Evolutionary conservation across 2,888 invertebrate genomes (phyloP), one percentile per base, ranked within the genome.

Genomic region (Netelia fuscicornis): DNA sequence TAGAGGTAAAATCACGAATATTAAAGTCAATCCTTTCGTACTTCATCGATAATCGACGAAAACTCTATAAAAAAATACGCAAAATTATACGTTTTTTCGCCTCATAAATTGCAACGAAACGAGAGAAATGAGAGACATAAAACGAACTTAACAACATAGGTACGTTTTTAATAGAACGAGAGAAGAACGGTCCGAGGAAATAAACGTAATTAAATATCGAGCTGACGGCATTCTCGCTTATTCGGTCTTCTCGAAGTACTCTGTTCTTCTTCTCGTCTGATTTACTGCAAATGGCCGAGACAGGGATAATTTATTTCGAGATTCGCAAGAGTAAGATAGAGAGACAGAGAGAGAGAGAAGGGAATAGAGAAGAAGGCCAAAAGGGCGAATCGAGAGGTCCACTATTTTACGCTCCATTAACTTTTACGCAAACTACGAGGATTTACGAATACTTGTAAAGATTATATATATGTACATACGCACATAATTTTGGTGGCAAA

Each of bases 211-310:
- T 86, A 72, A 86, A 85, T 87, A 87, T 84, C 86, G 83, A 86
- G 78, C 71, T 70, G 81, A 75, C 11, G n/a, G 81, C 71, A 81
- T 81, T 67, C 81, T 74, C 74, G 76, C 52, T 74, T 75, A 37
- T 37, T 37, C 37, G 48, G 75, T 75, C 75, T 75, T 75, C 65
- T 67, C 56, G 79, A 54, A 84, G 83, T 76, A 80, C 80, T 80
- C 72, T 65, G 68, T 67, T 79, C 70, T 70, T n/a, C 77, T 78
- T 65, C 68, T 71, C 81, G 74, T 80, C 85, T 84, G 88, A 88
- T 88, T 88, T 88, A 88, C 88, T 88, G 88, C 88, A 88, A 87
- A 88, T 88, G 83, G 85, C 85, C 75, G 72, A 64, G 76, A 75
- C 83, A 58, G 81, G 72, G 80, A 84, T 86, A 78, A 86, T 83